Percentiles rank a stretch among this genome's conserved stretches.
phyloP scores from a whole-genome alignment of 1,140 invertebrate genomes.

The Aphis gossypii region DNA sequence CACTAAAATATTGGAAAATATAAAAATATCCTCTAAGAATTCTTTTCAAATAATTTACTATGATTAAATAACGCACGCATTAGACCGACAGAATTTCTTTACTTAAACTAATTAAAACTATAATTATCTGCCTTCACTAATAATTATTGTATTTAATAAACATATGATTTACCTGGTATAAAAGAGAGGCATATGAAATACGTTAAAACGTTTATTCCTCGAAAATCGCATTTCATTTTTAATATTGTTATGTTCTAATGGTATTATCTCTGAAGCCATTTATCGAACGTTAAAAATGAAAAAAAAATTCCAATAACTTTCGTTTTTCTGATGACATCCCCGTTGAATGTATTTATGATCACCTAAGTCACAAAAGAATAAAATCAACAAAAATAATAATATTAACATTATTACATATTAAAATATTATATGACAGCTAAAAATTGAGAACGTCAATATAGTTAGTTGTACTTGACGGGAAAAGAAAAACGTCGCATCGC shows the following conservation, averaged over 20 bases:
- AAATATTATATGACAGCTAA: not conserved
- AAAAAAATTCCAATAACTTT: not conserved
- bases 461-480: not conserved
- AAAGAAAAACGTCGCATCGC: not conserved
- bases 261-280: slow-evolving; percentile 32
- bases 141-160: not conserved
- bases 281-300: slow-evolving; percentile 15
- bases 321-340: not conserved
- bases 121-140: not conserved
- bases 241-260: not conserved
- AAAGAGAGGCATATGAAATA: slow-evolving; percentile 16
- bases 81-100: not conserved
- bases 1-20: not conserved
- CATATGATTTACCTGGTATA: slow-evolving; percentile 39
- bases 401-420: not conserved
- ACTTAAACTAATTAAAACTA: too few relatives aligned
- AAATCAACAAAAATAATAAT: not conserved
- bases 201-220: slow-evolving; percentile 40
- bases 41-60: not conserved
- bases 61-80: not conserved
- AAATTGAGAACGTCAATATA: not conserved
- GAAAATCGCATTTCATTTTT: slow-evolving; percentile 37
- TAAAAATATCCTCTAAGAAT: not conserved
- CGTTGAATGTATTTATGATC: not conserved
- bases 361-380: not conserved